A percentile compares a stretch with the other conserved stretches of the same genome.
phyloP scores from a whole-genome alignment of 1,140 invertebrate genomes.

The Campoletis sonorensis region DNA sequence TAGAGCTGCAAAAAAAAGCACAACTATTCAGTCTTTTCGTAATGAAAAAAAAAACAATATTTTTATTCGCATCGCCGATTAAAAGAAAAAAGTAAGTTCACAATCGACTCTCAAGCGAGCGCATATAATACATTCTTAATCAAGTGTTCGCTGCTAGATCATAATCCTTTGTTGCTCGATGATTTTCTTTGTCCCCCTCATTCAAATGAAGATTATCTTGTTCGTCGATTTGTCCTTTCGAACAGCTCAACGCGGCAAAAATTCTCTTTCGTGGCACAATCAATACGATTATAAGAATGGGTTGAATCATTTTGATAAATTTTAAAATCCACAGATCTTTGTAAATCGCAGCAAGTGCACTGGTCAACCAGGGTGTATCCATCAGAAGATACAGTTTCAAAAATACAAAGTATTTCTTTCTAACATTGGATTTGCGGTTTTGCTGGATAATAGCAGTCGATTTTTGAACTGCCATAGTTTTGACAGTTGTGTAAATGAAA shows the following conservation, averaged over 20 bases:
- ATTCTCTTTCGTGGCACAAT: constrained; percentile 61
- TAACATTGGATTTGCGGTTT: constrained; percentile 52
- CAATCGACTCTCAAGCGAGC: no score
- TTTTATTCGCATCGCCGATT: no score
- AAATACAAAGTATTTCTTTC: constrained; percentile 64
- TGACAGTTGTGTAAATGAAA: constrained; percentile 64
- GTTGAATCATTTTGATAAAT: constrained; percentile 64
- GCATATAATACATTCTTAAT: background rate
- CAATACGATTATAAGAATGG: constrained; percentile 62
- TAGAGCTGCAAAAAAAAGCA: background rate
- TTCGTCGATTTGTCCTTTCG: constrained; percentile 10
- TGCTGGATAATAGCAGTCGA: constrained; percentile 50
- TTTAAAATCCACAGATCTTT: constrained; percentile 66
- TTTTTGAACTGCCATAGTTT: constrained; percentile 56
- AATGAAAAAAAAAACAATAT: background rate
- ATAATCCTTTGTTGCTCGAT: background rate
- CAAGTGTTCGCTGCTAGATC: background rate
- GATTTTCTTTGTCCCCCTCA: background rate
- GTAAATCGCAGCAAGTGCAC: constrained; percentile 61
- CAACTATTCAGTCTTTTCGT: background rate
- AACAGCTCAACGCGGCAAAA: constrained; percentile 25
- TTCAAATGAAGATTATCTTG: background rate
- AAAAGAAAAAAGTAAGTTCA: no score
- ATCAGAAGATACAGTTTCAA: constrained; percentile 65
- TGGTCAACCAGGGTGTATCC: constrained; percentile 66